Evolutionary conservation across 2,113 vertebrate genomes (phyloP).

Genomic region (Bucco capensis): DNA sequence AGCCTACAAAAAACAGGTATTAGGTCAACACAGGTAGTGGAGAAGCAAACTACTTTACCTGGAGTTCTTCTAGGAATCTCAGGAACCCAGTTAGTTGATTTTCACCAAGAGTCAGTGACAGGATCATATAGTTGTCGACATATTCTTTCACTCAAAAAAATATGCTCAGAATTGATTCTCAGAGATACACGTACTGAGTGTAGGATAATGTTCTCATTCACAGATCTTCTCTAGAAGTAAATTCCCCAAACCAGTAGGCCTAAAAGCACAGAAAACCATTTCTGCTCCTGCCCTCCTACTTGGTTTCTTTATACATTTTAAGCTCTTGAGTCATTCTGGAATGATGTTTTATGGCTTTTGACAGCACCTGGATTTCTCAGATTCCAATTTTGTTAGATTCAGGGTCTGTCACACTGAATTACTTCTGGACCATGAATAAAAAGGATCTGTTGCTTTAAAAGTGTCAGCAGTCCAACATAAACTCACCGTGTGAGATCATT

Average conservation of each 20-base stretch:
- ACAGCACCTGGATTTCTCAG: not conserved
- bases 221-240: not conserved
- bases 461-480: not conserved
- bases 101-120: not conserved
- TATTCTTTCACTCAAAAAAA: not conserved
- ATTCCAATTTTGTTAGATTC: conserved; percentile 1
- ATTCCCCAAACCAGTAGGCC: not conserved
- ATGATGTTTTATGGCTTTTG: not conserved
- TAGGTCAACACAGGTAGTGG: not conserved
- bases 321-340: not conserved
- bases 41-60: not conserved
- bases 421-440: not conserved
- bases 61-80: not conserved
- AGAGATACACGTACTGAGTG: not conserved
- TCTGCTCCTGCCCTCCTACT: not conserved
- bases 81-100: not conserved
- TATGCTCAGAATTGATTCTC: not conserved
- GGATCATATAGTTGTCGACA: not conserved
- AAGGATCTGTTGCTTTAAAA: not conserved
- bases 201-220: not conserved
- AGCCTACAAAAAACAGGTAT: not conserved
- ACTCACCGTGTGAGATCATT: not conserved
- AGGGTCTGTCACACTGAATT: not conserved
- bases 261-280: not conserved
- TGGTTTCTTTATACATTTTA: not conserved